Evolutionary conservation across 2,797 vertebrate species (phyloP).

Genomic region (Acomys russatus): DNA sequence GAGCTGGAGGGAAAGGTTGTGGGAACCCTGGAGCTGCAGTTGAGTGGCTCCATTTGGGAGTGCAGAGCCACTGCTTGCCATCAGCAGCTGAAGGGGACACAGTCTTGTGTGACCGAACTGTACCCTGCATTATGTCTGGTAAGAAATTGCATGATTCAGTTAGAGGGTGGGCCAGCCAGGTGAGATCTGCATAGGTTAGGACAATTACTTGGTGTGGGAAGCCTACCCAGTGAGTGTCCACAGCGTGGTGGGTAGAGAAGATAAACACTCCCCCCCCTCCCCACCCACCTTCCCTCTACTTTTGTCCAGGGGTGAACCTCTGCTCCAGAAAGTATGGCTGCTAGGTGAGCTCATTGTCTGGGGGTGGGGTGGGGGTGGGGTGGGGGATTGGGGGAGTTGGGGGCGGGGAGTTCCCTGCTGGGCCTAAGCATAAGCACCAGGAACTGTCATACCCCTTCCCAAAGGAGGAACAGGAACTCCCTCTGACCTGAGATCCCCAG

Average conservation of each 20-base stretch:
- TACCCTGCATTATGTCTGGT: neutral
- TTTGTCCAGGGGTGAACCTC: neutral
- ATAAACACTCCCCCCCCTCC: neutral
- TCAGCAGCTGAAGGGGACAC: neutral
- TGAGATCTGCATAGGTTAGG: neutral
- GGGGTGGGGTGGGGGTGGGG: neutral
- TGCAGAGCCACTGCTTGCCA: neutral
- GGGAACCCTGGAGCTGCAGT: neutral
- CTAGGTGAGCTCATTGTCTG: neutral
- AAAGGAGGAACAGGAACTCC: conserved; percentile 38
- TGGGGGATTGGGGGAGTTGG: no score
- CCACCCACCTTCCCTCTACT: neutral
- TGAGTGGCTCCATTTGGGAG: neutral
- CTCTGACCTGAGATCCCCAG: conserved; percentile 29
- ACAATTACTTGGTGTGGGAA: neutral
- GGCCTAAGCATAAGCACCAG: conserved; percentile 37
- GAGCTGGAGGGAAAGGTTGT: neutral
- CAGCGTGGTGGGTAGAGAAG: neutral
- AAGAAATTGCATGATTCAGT: neutral
- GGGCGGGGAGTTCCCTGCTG: neutral
- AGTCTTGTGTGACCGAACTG: neutral
- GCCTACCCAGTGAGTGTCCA: neutral
- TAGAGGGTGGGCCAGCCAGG: neutral
- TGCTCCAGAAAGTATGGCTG: conserved; percentile 8
- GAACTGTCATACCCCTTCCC: conserved; percentile 33